Evolutionary conservation across 2,888 invertebrate species (phyloP), one percentile per base, ranked within the genome.

Genomic region (Protophormia terraenovae): DNA sequence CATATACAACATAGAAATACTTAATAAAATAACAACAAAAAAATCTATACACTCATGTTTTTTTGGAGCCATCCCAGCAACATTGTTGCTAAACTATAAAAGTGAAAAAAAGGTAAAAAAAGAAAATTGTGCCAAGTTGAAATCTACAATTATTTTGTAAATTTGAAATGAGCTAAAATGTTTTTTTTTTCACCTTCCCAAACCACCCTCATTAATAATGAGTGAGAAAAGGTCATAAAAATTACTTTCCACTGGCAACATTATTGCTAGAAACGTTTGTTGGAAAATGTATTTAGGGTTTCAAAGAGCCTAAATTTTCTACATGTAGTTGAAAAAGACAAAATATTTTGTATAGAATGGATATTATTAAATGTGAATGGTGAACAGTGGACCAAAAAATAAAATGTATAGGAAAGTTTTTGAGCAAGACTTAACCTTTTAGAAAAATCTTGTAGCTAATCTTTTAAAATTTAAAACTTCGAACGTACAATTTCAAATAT

Each of bases 101-200:
- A n/a, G n/a, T n/a, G n/a, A n/a, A n/a, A 32, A 72, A 55, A 29
- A 6, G 5, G 12, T 41, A 29, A 12, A 19, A n/a, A 27, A 2
- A 6, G 14, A 45, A 77, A 78, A 78, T 38, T 78, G 38, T 69
- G 78, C 69, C 78, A 79, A 62, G 53, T 71, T 71, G 62, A 71
- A 71, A 71, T 29, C 16, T 22, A 27, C 14, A 55, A 45, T 67
- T 41, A 32, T 75, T 50, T 27, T 50, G 41, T 22, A 41, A 32
- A 66, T 32, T 67, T 77, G 0, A 55, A 67, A 45, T 38, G 75
- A 22, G 12, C 55, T 45, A n/a, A 32, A 60, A 27, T 38, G 5
- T 4, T 27, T n/a, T 27, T 55, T 4, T 55, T n/a, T 12, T 27
- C 66, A 50, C 47, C 29, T 5, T 53, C 14, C 16, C 12, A 10